These are phyloP conservation scores for Graptemys geographica DNA, from an alignment of 2,797 vertebrate genomes.

Conservation along the genomic window DNA sequence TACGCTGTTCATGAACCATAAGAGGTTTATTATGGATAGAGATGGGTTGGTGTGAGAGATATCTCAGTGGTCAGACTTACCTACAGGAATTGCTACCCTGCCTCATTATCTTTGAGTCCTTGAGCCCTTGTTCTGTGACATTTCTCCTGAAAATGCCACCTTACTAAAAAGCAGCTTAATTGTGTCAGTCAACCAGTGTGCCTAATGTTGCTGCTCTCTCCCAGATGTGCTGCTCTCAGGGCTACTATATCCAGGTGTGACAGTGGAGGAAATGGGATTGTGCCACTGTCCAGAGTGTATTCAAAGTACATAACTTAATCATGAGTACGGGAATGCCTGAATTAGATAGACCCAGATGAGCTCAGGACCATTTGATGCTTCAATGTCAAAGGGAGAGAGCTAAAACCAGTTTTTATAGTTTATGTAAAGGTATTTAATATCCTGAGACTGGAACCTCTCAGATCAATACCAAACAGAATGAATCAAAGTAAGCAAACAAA, in stretches of 20 bases:
- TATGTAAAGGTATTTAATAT: slow-evolving; percentile 4
- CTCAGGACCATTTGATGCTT: not conserved
- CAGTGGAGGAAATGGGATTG: not conserved
- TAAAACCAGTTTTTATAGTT: not conserved
- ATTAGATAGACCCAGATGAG: not conserved
- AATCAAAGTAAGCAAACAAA: not conserved
- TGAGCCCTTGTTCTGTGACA: not conserved
- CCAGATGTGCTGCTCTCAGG: not conserved
- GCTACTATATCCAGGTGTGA: not conserved
- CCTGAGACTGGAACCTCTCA: not conserved
- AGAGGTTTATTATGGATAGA: not conserved
- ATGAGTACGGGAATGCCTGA: not conserved
- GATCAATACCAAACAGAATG: not conserved
- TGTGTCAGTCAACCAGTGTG: not conserved
- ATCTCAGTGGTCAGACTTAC: not conserved
- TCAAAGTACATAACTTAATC: not conserved
- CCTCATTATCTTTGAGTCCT: not conserved
- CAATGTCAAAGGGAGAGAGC: not conserved
- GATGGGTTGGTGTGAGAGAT: not conserved
- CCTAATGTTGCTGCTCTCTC: fast-evolving
- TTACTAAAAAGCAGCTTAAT: not conserved
- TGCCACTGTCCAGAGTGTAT: not conserved
- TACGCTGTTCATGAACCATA: not conserved
- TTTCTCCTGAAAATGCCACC: not conserved
- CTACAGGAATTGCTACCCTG: not conserved